phyloP scores from a whole-genome alignment of 2,113 vertebrate species.

The Tupaia tana region DNA sequence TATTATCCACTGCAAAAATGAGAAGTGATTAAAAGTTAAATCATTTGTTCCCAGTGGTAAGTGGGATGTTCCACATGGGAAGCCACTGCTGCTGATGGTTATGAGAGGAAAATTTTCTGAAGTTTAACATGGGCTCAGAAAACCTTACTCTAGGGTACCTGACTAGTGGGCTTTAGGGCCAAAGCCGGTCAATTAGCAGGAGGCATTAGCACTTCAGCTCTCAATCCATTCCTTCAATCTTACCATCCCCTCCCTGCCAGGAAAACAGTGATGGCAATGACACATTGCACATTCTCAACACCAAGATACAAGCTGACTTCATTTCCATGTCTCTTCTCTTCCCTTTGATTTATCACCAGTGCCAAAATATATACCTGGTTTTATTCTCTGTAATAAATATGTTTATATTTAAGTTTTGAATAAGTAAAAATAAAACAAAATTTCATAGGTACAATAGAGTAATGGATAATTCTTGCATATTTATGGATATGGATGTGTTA shows the following conservation, averaged over 20 bases:
- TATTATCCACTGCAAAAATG: neutral
- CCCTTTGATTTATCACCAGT: neutral
- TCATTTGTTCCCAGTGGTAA: neutral
- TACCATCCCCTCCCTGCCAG: neutral
- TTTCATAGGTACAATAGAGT: neutral
- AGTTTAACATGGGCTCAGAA: neutral
- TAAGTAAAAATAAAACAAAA: slow-evolving; percentile 16
- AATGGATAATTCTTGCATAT: neutral
- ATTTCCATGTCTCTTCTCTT: neutral
- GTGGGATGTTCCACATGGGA: neutral
- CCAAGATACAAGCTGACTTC: neutral
- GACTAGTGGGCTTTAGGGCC: neutral
- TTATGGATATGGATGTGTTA: neutral
- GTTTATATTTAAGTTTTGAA: slow-evolving; percentile 36
- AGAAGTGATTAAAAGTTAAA: neutral
- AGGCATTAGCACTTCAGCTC: neutral
- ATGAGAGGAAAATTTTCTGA: neutral
- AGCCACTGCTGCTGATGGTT: neutral
- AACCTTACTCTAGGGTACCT: neutral
- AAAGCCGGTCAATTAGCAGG: neutral
- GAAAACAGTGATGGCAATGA: neutral
- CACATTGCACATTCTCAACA: neutral
- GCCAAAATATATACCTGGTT: neutral
- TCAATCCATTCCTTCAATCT: neutral
- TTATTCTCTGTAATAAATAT: neutral